Conservation (phyloP, 2,113 vertebrate genomes). For the Cephalopholis sonnerati region DNA sequence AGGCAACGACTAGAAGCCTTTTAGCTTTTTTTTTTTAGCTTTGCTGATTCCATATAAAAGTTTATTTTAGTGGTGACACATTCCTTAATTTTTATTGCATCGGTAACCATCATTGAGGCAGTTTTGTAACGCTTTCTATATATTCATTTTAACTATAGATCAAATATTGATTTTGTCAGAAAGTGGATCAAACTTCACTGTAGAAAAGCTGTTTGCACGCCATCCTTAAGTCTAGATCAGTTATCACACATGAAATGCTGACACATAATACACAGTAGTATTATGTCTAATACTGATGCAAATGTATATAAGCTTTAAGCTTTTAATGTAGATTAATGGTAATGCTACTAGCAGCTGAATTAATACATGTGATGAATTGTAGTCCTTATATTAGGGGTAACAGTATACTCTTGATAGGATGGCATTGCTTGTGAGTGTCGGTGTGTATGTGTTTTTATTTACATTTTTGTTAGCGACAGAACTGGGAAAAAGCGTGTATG, state of each 20-base stretch:
- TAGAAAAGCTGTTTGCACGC: conserved; percentile 71
- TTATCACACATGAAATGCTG: conserved; percentile 58
- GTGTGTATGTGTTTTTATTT: conserved; percentile 63
- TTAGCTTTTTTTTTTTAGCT: conserved; percentile 51
- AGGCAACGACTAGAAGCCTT: conserved; percentile 55
- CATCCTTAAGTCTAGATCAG: conserved; percentile 56
- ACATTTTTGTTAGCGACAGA: conserved; percentile 57
- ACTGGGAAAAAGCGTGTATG: conserved; percentile 57
- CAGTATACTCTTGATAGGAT: conserved; percentile 78
- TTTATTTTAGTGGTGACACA: conserved; percentile 70
- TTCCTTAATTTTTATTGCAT: conserved; percentile 65
- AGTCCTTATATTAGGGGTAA: conserved; percentile 85
- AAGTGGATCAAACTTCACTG: conserved; percentile 58
- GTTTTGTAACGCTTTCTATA: conserved; percentile 50
- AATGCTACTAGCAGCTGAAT: conserved; percentile 79
- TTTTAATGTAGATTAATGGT: conserved; percentile 81
- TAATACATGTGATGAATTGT: conserved; percentile 79
- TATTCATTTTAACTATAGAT: conserved; percentile 52
- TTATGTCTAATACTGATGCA: conserved; percentile 80
- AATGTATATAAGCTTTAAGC: conserved; percentile 83
- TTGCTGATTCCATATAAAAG: conserved; percentile 61
- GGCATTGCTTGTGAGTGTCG: conserved; percentile 77
- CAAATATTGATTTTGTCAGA: conserved; percentile 55
- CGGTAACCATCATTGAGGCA: conserved; percentile 41
- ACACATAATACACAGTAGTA: conserved; percentile 76